Percentiles rank a stretch among this genome's conserved stretches.
These are phyloP conservation scores for Aporophyla lueneburgensis DNA, from an alignment of 2,888 invertebrate species.

Conservation along the genomic window DNA sequence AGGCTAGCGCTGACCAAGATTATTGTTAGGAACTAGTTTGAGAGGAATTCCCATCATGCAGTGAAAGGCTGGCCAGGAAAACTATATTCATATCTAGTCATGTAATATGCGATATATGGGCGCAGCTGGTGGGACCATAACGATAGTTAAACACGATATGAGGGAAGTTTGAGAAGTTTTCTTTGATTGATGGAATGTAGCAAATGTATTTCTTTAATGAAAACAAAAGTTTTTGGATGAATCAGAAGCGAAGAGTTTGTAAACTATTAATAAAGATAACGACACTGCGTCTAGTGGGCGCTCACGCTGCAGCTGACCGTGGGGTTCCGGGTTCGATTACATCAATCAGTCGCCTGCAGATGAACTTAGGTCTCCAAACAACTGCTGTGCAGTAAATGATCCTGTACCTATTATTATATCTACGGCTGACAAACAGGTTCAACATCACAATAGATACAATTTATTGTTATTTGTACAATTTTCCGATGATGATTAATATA, in stretches of 20 bases:
- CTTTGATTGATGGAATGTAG: slow-evolving; percentile 1
- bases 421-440: too few relatives aligned
- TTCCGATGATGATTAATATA: too few relatives aligned
- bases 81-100: slow-evolving; percentile 19
- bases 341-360: background rate
- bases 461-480: too few relatives aligned
- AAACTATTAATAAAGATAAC: background rate
- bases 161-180: slow-evolving; percentile 14
- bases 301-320: background rate
- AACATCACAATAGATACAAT: too few relatives aligned
- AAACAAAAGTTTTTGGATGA: background rate
- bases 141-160: slow-evolving; percentile 17
- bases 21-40: slow-evolving; percentile 24
- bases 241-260: background rate
- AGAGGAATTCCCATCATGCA: slow-evolving; percentile 33
- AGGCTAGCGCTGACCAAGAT: slow-evolving; percentile 2
- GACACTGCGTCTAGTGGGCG: background rate
- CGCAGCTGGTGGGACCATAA: slow-evolving; percentile 10
- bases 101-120: background rate
- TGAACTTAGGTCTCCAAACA: background rate
- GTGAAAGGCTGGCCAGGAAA: slow-evolving; percentile 32
- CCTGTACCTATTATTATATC: too few relatives aligned
- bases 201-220: background rate
- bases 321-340: background rate
- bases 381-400: too few relatives aligned